Evolutionary conservation across 2,113 vertebrate species (phyloP).

Genomic region (Xyrauchen texanus): DNA sequence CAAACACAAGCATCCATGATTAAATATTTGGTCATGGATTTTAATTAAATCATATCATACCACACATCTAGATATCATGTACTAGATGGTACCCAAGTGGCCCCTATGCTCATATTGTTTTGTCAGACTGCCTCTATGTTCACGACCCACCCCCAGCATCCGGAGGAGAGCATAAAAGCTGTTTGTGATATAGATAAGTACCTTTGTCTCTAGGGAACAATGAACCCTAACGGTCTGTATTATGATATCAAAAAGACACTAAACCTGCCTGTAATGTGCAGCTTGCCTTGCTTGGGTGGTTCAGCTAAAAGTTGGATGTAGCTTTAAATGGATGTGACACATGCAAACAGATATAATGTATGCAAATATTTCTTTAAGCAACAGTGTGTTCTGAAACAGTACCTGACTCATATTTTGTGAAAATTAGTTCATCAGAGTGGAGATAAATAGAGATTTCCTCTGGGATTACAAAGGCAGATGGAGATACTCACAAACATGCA

Average conservation of each 20-base stretch:
- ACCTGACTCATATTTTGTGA: not conserved
- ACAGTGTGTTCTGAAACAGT: not conserved
- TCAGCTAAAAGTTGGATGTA: not conserved
- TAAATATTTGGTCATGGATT: not conserved
- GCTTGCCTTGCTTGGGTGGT: not conserved
- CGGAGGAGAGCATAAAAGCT: slow-evolving; percentile 8
- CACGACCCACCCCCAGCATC: slow-evolving; percentile 44
- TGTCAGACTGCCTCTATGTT: slow-evolving; percentile 52
- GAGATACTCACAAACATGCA: not conserved
- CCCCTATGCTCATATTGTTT: slow-evolving; percentile 2
- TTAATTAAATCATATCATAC: too few species aligned
- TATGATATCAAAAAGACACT: slow-evolving; percentile 13
- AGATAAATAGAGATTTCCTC: slow-evolving; percentile 3
- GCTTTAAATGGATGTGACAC: not conserved
- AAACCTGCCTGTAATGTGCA: slow-evolving; percentile 1
- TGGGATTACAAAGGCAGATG: not conserved
- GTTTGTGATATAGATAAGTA: slow-evolving; percentile 18
- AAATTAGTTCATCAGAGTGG: not conserved
- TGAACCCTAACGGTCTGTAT: slow-evolving; percentile 13
- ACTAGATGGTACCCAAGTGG: not conserved
- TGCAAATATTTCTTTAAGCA: slow-evolving; percentile 16
- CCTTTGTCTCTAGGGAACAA: slow-evolving; percentile 29
- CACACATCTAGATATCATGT: too few species aligned
- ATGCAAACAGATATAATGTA: not conserved
- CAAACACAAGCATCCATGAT: not conserved